phyloP scores from a whole-genome alignment of 1,140 invertebrate genomes.

The Diabrotica undecimpunctata region DNA sequence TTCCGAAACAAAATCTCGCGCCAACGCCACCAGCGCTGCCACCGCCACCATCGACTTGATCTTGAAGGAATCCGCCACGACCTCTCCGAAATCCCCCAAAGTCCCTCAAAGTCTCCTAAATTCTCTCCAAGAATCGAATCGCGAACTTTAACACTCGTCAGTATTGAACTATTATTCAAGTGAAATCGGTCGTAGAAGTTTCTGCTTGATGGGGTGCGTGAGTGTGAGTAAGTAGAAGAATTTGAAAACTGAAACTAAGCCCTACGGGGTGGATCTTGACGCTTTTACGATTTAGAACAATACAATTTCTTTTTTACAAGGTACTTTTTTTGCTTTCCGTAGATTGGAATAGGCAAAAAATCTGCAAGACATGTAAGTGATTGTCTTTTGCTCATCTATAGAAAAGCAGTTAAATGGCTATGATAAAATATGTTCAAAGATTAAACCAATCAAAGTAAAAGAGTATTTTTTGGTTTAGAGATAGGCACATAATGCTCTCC shows the following conservation, averaged over 20 bases:
- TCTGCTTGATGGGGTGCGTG: slow-evolving; percentile 39
- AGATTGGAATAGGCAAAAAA: no score
- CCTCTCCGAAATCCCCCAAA: slow-evolving; percentile 2
- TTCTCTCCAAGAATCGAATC: slow-evolving; percentile 16
- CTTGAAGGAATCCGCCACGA: slow-evolving; percentile 7
- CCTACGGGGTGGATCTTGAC: background rate
- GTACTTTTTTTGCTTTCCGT: no score
- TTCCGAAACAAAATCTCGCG: background rate
- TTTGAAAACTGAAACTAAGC: slow-evolving; percentile 1
- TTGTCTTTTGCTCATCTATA: no score
- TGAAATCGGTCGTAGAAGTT: slow-evolving; percentile 43
- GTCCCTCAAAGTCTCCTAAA: background rate
- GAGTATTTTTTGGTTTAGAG: no score
- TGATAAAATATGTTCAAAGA: no score
- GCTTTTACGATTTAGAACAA: no score
- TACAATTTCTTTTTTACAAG: no score
- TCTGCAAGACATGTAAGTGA: no score
- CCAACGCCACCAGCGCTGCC: background rate
- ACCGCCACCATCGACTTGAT: background rate
- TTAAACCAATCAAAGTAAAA: no score
- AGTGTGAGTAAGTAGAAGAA: slow-evolving; percentile 18
- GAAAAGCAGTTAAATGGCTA: no score
- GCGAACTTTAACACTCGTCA: slow-evolving; percentile 40
- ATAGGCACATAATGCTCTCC: no score
- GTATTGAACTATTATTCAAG: slow-evolving; percentile 44